phyloP scores from a whole-genome alignment of 2,888 invertebrate genomes.

The Hydropsyche betteni region DNA sequence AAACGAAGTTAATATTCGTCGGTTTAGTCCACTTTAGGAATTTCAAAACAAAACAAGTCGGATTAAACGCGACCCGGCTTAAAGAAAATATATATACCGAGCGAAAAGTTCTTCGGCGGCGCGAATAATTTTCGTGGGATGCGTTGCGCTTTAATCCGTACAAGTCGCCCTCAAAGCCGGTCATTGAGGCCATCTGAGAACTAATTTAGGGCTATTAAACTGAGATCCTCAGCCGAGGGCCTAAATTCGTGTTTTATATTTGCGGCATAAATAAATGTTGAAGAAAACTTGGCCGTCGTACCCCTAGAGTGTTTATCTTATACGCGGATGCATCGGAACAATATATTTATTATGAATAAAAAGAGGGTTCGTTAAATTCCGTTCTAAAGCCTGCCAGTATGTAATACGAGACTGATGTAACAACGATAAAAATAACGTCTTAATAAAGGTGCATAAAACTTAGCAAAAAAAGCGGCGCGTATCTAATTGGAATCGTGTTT shows the following conservation, averaged over 20 bases:
- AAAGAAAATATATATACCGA: background rate
- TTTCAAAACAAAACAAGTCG: conserved; percentile 14
- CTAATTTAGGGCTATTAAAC: conserved; percentile 50
- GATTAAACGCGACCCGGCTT: conserved; percentile 12
- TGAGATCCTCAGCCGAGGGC: conserved; percentile 36
- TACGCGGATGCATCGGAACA: no score
- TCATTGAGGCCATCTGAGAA: conserved; percentile 48
- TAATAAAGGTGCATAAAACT: no score
- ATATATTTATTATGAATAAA: no score
- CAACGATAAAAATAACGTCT: no score
- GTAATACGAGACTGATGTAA: no score
- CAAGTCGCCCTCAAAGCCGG: conserved; percentile 40
- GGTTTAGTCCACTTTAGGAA: background rate
- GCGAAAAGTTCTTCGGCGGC: conserved; percentile 3
- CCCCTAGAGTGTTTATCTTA: no score
- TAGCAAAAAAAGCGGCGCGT: background rate
- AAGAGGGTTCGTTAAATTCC: no score
- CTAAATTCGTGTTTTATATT: conserved; percentile 31
- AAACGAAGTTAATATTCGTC: no score
- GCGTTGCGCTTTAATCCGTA: conserved; percentile 35
- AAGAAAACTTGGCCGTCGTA: no score
- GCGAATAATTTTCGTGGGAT: conserved; percentile 27
- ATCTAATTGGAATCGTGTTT: conserved; percentile 3
- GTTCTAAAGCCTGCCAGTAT: no score
- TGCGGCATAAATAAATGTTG: background rate